Base-by-base conservation (phyloP, 2,888 invertebrate species). In the Allygus modestus region DNA sequence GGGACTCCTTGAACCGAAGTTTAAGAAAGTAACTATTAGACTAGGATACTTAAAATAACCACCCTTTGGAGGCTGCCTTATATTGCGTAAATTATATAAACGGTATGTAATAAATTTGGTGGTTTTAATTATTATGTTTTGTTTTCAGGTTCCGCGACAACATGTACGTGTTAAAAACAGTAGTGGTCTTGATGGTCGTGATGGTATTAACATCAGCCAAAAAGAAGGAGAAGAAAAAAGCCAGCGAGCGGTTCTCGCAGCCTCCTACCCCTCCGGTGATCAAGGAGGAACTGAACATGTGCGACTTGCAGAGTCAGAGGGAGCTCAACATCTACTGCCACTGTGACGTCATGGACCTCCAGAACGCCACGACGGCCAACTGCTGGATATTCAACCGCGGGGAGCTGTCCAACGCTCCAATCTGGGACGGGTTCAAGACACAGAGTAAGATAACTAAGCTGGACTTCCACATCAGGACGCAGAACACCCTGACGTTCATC, bases 361-460 rank as follows among this genome's bases (percentile, higher is more conserved):
- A 89, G 51, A 91, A 93, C 88, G 95, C 94, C 28, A 94, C 94
- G 65, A 94, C 94, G 88, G 95, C 95, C 73, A 95, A 95, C 90
- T 97, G 97, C 90, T 94, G 94, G 93, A 93, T 96, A 71, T 94
- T 96, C 90, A 94, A 93, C 87, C 92, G 93, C 58, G 94, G 94
- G 65, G 92, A 95, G 89, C 92, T 93, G 9, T 92, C 92, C 85
- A 94, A 94, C 87, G 94, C 96, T 89, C 93, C 93, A 86, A 92
- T 95, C 88, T 96, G 96, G 96, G 93, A 93, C 87, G 92, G 94
- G 89, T 96, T 96, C 90, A 92, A 93, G 28, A 94, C 95, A 43
- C 96, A 96, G 90, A 93, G 93, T 75, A 92, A 93, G 88, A 90
- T 96, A 87, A 92, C 93, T 89, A 94, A 94, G 90, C 92, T 96